phyloP scores from a whole-genome alignment of 2,888 invertebrate genomes.

The Cataglyphis rosenhaueri region DNA sequence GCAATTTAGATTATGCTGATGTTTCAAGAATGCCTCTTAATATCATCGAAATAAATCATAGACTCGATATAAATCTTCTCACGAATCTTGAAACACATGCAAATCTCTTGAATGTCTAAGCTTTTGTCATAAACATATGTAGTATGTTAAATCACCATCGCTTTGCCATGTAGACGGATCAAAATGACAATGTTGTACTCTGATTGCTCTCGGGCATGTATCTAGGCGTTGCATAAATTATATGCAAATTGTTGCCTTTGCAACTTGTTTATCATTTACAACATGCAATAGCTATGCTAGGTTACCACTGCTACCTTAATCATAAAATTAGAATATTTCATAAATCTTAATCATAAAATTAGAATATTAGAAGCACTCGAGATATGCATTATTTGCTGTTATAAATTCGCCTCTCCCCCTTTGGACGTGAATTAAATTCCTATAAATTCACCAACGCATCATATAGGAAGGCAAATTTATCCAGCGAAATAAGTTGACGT shows the following conservation, averaged over 20 bases:
- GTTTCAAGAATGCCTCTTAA: constrained; percentile 20
- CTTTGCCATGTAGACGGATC: constrained; percentile 26
- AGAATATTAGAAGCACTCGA: background rate
- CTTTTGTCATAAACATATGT: constrained; percentile 11
- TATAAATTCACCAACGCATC: background rate
- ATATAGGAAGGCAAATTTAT: background rate
- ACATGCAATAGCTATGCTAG: constrained; percentile 28
- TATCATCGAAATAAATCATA: constrained; percentile 34
- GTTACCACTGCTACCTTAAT: constrained; percentile 10
- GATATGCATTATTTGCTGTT: background rate
- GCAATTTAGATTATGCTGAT: background rate
- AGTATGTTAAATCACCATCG: constrained; percentile 11
- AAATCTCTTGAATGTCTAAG: constrained; percentile 32
- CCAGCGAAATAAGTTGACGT: background rate
- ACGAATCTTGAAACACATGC: constrained; percentile 26
- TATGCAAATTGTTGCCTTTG: constrained; percentile 27
- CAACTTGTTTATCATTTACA: constrained; percentile 47
- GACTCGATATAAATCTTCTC: constrained; percentile 30
- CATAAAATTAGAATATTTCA: constrained; percentile 26
- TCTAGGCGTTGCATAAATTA: constrained; percentile 39
- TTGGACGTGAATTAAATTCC: background rate
- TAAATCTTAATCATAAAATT: constrained; percentile 23
- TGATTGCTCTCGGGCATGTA: constrained; percentile 17
- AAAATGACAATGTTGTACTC: constrained; percentile 47
- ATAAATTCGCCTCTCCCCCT: constrained; percentile 20